Conservation (phyloP, 2,888 invertebrate genomes). For the Prostheceraeus crozeri region DNA sequence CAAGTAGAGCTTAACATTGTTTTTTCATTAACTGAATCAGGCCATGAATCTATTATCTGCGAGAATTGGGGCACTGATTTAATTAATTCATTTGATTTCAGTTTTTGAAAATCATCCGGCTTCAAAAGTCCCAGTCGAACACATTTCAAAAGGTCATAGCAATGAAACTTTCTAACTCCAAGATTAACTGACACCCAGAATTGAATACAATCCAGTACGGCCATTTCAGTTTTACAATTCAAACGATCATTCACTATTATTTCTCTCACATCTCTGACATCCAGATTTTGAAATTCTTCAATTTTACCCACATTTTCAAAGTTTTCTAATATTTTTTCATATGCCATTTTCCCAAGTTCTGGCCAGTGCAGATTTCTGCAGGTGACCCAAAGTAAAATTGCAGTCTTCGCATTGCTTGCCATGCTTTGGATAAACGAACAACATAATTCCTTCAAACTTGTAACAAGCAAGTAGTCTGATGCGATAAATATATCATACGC, state of each 20-base stretch:
- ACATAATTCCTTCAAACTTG: conserved; percentile 25
- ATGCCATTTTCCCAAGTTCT: conserved; percentile 34
- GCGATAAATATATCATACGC: conserved; percentile 33
- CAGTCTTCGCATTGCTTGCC: conserved; percentile 29
- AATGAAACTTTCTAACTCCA: not conserved
- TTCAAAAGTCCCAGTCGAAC: conserved; percentile 28
- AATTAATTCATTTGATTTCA: too few species aligned
- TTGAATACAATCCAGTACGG: conserved; percentile 12
- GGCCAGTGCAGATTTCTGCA: conserved; percentile 31
- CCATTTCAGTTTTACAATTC: conserved; percentile 32
- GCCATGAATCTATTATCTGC: too few species aligned
- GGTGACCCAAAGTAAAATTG: conserved; percentile 31
- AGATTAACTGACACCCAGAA: conserved; percentile 5
- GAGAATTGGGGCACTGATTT: too few species aligned
- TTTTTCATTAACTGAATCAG: too few species aligned
- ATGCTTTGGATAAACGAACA: conserved; percentile 15
- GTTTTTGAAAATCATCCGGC: conserved; percentile 3
- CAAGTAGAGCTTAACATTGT: too few species aligned
- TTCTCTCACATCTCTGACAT: conserved; percentile 22
- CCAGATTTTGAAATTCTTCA: conserved; percentile 25
- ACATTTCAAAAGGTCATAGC: conserved; percentile 21
- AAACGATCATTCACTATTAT: conserved; percentile 32
- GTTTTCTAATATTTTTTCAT: conserved; percentile 33
- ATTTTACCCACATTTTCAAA: conserved; percentile 24
- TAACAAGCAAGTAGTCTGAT: conserved; percentile 32